A percentile compares a stretch with the other conserved stretches of the same genome.
phyloP scores from a whole-genome alignment of 1,140 invertebrate species.

The Coptotermes formosanus region DNA sequence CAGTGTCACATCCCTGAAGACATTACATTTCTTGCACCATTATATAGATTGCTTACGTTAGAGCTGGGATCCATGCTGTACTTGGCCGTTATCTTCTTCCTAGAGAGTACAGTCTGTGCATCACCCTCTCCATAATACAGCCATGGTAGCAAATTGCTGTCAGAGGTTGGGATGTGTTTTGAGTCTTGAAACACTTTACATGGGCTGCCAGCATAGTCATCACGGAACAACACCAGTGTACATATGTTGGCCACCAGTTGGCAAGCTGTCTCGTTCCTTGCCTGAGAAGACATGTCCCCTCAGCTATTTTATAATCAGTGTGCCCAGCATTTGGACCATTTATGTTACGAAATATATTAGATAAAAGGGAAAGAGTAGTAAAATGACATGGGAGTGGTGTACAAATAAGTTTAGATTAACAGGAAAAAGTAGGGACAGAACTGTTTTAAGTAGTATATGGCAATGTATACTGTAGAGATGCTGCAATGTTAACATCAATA shows the following conservation, averaged over 20 bases:
- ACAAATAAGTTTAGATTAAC: no score
- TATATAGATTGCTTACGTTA: conserved; percentile 40
- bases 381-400: no score
- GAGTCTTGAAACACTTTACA: conserved; percentile 51
- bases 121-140: conserved; percentile 57
- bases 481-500: no score
- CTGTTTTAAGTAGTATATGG: no score
- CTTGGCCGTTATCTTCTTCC: conserved; percentile 52
- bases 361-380: no score
- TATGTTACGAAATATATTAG: no score
- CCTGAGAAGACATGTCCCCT: conserved; percentile 44
- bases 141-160: conserved; percentile 48
- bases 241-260: conserved; percentile 71
- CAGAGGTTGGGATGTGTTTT: conserved; percentile 45
- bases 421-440: no score
- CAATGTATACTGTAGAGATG: no score
- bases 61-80: conserved; percentile 53
- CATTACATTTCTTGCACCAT: no score
- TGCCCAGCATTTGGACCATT: no score
- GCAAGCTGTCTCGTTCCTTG: conserved; percentile 58
- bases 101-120: conserved; percentile 49
- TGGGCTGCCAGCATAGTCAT: conserved; percentile 46
- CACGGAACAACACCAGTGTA: conserved; percentile 56
- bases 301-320: no score
- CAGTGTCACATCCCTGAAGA: no score